Evolutionary conservation across 2,888 invertebrate genomes (phyloP), one percentile per base, ranked within the genome.

Genomic region (Cylindroiulus punctatus): DNA sequence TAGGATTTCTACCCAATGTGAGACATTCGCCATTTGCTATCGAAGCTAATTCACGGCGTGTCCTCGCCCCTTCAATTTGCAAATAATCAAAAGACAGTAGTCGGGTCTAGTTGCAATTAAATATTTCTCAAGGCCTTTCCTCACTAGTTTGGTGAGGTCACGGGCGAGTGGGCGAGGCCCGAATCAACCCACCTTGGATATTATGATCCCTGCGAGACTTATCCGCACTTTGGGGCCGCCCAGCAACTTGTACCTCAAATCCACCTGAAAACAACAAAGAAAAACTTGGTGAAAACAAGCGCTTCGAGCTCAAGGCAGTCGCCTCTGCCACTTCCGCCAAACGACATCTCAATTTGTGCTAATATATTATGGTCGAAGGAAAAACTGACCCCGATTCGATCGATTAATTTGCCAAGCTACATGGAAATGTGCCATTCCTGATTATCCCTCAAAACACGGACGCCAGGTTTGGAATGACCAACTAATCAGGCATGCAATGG

Each of bases 201-300:
- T 97, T 90, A 97, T 97, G 91, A 98, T 97, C 89, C 97, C 97
- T 88, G 97, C 97, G 89, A 98, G 97, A 89, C 97, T 97, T 90
- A 97, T 96, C 90, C 97, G 93, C 91, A 97, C 96, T 92, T 96
- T 95, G 85, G 97, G 97, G 85, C 96, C 97, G 91, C 97, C 96
- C 86, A 98, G 93, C 89, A 97, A 92, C 90, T 97, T 97, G 92
- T 98, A 98, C 88, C 97, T 93, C 88, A 98, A 93, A 91, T 98
- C 97, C 26, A 97, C 89, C 89, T 89, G 84, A 81, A 86, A 81
- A 32, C 17, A 10, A 36, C 7, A 32, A 32, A 82, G 19, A 82
- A 82, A 82, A 36, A 36, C 36, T 82, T 2, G 10, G n/a, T 42
- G 32, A 36, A 82, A 82, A 82, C 22, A 7, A 7, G 42, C 36